Evolutionary conservation across 2,797 vertebrate species (phyloP).

Genomic region (Enoplosus armatus): DNA sequence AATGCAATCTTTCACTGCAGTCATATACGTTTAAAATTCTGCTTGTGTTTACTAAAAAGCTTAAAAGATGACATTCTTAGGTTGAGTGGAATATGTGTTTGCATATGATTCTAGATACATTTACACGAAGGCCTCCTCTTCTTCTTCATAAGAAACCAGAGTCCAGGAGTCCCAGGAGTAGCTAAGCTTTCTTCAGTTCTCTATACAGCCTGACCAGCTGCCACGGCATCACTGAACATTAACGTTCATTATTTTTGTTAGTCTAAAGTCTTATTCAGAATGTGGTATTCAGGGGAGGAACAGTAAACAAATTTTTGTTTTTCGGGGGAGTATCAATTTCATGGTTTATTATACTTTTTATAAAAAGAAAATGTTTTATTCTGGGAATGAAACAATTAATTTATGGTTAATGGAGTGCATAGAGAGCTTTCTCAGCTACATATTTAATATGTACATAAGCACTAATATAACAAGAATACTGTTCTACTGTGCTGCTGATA

Average conservation of each 20-base stretch:
- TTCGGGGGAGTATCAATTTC: background rate
- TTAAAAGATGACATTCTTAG: background rate
- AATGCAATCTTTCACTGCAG: background rate
- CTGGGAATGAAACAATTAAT: background rate
- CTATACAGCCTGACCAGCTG: background rate
- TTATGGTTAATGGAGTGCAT: too few species aligned
- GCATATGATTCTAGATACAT: background rate
- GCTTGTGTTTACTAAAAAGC: constrained; percentile 5
- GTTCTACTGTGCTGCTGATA: background rate
- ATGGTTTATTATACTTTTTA: background rate
- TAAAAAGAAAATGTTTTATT: background rate
- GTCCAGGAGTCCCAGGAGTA: background rate
- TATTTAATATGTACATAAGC: background rate
- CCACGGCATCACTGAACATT: background rate
- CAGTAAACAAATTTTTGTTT: background rate
- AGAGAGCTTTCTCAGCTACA: background rate
- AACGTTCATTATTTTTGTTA: background rate
- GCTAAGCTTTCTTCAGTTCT: background rate
- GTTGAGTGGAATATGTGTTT: background rate
- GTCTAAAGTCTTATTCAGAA: background rate
- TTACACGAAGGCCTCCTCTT: background rate
- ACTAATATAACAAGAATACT: background rate
- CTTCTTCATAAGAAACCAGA: background rate
- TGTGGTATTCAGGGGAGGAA: background rate
- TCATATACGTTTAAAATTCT: background rate